Evolutionary conservation across 53 echinoderm and acorn worm genomes (phyloP), one percentile per base, ranked within the genome.

Genomic region (Echinometra lucunter): DNA sequence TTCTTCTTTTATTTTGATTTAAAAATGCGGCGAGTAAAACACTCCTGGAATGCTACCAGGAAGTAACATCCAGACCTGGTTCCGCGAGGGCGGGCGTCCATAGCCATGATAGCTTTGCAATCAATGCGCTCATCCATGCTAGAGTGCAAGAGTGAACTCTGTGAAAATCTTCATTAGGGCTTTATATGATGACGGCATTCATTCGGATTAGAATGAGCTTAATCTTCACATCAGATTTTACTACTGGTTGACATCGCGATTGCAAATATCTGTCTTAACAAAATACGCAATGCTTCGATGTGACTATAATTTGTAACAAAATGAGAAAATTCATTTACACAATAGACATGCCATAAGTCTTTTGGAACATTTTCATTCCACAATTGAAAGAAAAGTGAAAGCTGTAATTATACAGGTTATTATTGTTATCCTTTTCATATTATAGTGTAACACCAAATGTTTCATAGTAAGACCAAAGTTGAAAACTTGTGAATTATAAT

Each of bases 41-140:
- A 70, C 75, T 21, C n/a, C 19, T 15, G 88, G 88, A 88, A 88
- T 53, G 88, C 88, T 88, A 88, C 88, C 11, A 88, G 88, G 88
- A 88, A 88, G 88, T 88, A 82, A 88, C 88, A 56, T 56, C 32
- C n/a, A 88, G 30, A 83, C 88, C 37, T 19, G 15, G 38, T 75
- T 75, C 75, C 75, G 75, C 75, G 75, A 75, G 40, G 11, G 19
- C 3, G 16, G 9, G 16, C 7, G 75, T 5, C 4, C 1, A 6
- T 38, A 75, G 18, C 18, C 37, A n/a, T n/a, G n/a, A n/a, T 70
- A n/a, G 34, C 34, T 32, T 13, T 70, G 32, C 12, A 32, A 70
- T n/a, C 70, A 70, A n/a, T n/a, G n/a, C n/a, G n/a, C n/a, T n/a
- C n/a, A n/a, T n/a, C n/a, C n/a, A n/a, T n/a, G n/a, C n/a, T n/a